Percentiles rank a stretch among this genome's conserved stretches.
Conservation (phyloP, 2,113 vertebrate genomes). For the Gnathonemus echidnorhynchus region DNA sequence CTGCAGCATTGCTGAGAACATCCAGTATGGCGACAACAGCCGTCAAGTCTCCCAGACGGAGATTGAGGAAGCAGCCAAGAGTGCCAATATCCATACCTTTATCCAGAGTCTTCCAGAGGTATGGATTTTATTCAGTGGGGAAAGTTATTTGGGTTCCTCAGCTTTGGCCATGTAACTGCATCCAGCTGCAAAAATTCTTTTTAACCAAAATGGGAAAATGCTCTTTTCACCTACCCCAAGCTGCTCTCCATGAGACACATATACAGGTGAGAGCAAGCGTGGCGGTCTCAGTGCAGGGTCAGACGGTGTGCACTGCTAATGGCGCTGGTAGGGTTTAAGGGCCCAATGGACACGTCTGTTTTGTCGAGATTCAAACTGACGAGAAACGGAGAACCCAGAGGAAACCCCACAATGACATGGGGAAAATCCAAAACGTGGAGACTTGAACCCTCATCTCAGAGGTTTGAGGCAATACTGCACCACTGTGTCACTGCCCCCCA, state of each 20-base stretch:
- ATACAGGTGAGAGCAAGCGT: no score
- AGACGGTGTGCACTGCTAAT: no score
- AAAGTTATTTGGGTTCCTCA: neutral
- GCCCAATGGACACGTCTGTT: no score
- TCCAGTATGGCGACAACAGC: constrained; percentile 75
- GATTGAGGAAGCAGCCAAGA: constrained; percentile 60
- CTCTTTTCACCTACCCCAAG: no score
- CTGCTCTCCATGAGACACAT: no score
- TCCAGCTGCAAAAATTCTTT: no score
- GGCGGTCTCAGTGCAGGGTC: no score
- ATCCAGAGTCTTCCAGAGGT: constrained; percentile 64
- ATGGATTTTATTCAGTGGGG: constrained; percentile 23
- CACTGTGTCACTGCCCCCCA: neutral
- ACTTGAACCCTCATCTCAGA: neutral
- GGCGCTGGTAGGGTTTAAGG: no score
- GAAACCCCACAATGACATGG: neutral
- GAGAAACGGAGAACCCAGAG: neutral
- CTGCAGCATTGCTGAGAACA: constrained; percentile 73
- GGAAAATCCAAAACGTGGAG: no score
- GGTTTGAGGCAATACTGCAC: neutral
- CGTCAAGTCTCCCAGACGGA: constrained; percentile 59
- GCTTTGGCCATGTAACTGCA: neutral
- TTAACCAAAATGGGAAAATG: no score
- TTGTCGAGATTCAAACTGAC: no score
- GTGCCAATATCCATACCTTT: constrained; percentile 75